Evolutionary conservation across 2,797 vertebrate species (phyloP).

Genomic region (Galago senegalensis): DNA sequence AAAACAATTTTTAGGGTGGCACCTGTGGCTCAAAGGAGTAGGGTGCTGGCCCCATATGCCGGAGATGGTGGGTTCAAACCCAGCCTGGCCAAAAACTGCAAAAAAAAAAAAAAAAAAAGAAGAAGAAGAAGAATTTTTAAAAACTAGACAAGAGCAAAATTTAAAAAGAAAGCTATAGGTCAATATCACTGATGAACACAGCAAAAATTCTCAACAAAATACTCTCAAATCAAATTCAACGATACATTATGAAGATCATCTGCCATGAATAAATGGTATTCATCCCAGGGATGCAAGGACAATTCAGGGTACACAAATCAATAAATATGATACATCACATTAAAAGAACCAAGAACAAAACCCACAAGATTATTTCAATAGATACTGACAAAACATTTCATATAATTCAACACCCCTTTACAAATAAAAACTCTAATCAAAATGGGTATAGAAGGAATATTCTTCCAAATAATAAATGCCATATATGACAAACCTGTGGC

Average conservation of each 20-base stretch:
- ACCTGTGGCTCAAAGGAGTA: too few relatives aligned
- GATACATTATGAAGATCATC: not conserved
- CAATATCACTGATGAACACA: not conserved
- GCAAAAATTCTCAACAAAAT: not conserved
- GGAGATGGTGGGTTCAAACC: too few relatives aligned
- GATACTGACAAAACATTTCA: not conserved
- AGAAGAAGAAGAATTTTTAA: too few relatives aligned
- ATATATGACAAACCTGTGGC: not conserved
- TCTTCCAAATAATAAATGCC: not conserved
- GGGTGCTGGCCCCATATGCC: too few relatives aligned
- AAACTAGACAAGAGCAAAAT: not conserved
- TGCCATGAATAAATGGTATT: not conserved
- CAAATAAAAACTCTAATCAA: not conserved
- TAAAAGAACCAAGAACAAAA: not conserved
- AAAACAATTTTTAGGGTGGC: too few relatives aligned
- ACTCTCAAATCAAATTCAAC: not conserved
- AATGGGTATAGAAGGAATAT: not conserved
- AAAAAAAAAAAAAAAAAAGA: too few relatives aligned
- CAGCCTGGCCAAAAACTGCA: too few relatives aligned
- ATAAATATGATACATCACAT: not conserved
- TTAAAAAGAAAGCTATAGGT: not conserved
- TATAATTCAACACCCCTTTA: not conserved
- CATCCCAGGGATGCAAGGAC: not conserved
- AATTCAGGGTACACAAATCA: not conserved
- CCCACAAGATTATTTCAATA: not conserved